Evolutionary conservation across 2,113 vertebrate genomes (phyloP).

Genomic region (Sisor rabdophorus): DNA sequence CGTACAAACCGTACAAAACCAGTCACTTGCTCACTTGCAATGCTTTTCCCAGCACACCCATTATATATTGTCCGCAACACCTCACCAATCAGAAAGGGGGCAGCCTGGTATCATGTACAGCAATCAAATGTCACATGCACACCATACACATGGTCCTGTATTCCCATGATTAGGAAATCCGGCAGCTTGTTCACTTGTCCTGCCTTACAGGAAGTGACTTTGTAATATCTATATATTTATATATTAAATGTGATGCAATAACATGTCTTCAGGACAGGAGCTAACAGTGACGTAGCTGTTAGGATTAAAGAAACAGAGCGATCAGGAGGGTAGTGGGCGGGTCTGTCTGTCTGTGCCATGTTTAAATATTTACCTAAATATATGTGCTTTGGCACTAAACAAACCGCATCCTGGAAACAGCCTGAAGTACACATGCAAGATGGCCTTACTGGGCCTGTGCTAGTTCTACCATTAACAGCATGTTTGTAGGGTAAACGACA

Average conservation of each 20-base stretch:
- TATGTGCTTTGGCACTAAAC: not conserved
- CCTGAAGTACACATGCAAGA: not conserved
- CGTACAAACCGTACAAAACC: not conserved
- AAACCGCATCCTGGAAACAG: not conserved
- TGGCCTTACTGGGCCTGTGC: not conserved
- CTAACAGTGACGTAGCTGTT: not conserved
- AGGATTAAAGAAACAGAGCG: not conserved
- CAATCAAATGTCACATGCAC: not conserved
- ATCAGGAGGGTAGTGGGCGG: not conserved
- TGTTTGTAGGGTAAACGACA: conserved; percentile 13
- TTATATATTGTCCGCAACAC: conserved; percentile 32
- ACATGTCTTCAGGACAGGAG: not conserved
- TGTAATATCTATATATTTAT: not conserved
- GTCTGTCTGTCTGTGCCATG: not conserved
- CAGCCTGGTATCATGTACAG: conserved; percentile 34
- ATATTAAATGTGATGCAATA: conserved; percentile 1
- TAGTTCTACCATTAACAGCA: not conserved
- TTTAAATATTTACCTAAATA: conserved; percentile 27
- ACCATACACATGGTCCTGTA: not conserved
- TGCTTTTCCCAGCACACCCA: not conserved
- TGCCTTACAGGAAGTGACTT: conserved; percentile 24
- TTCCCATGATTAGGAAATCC: conserved; percentile 11
- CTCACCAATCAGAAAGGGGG: conserved; percentile 41
- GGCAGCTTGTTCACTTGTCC: conserved; percentile 15
- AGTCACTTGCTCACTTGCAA: conserved; percentile 27